These are phyloP conservation scores for Drosophila teissieri DNA, from an alignment of 1,140 invertebrate species.

Conservation along the genomic window DNA sequence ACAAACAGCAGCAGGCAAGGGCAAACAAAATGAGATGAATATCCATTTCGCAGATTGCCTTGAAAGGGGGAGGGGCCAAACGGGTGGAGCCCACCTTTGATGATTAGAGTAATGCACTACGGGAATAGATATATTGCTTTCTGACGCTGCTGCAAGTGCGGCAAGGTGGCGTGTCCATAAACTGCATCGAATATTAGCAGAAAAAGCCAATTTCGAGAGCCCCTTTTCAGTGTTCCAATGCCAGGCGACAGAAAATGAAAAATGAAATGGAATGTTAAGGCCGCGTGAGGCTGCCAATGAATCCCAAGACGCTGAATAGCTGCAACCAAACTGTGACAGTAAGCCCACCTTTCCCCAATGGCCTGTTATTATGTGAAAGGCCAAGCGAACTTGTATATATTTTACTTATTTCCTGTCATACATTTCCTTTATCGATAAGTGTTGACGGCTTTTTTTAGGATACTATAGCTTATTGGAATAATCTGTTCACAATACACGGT, in stretches of 20 bases:
- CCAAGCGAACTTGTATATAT: no score
- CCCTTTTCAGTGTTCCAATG: slow-evolving; percentile 16
- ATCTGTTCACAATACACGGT: no score
- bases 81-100: slow-evolving; percentile 20
- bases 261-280: slow-evolving; percentile 47
- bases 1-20: slow-evolving; percentile 19
- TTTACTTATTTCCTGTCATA: no score
- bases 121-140: slow-evolving; percentile 49
- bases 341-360: no score
- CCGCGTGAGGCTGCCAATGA: slow-evolving; percentile 62
- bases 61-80: no score
- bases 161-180: slow-evolving; percentile 13
- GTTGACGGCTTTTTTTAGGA: no score
- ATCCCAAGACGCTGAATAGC: slow-evolving; percentile 28
- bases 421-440: no score
- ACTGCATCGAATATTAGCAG: slow-evolving; percentile 55
- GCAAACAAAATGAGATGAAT: slow-evolving; percentile 58
- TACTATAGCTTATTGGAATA: no score
- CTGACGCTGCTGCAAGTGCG: slow-evolving; percentile 15
- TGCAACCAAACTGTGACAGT: not conserved
- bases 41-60: slow-evolving; percentile 59
- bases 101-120: slow-evolving; percentile 79
- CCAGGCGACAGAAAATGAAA: slow-evolving; percentile 29
- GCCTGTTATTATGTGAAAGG: no score
- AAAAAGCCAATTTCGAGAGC: slow-evolving; percentile 65